phyloP scores from a whole-genome alignment of 2,113 vertebrate genomes.

The Leucoraja erinaceus region DNA sequence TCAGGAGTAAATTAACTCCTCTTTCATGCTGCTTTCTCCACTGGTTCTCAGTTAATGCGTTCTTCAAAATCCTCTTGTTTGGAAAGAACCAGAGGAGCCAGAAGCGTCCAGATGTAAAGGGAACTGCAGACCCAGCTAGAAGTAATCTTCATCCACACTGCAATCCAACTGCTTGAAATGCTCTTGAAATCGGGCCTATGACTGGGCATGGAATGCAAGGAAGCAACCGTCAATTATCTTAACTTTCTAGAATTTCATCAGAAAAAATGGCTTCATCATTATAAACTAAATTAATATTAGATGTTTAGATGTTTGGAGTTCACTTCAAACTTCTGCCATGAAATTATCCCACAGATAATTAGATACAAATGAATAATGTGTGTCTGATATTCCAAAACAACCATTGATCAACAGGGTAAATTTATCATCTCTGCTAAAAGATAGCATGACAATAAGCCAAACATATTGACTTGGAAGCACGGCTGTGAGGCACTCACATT shows the following conservation, averaged over 20 bases:
- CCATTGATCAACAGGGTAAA: neutral
- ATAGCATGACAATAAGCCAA: neutral
- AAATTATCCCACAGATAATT: neutral
- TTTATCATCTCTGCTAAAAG: neutral
- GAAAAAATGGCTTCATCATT: neutral
- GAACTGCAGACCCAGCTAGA: slow-evolving; percentile 28
- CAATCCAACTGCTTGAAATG: slow-evolving; percentile 38
- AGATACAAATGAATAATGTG: neutral
- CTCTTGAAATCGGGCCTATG: slow-evolving; percentile 21
- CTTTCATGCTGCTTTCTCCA: neutral
- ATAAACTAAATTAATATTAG: neutral
- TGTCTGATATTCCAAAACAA: neutral
- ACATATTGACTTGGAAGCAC: neutral
- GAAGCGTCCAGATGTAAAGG: slow-evolving; percentile 38
- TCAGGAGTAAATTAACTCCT: neutral
- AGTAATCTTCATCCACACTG: slow-evolving; percentile 37
- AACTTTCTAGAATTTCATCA: neutral
- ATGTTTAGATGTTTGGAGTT: neutral
- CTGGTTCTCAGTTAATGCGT: neutral
- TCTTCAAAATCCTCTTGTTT: slow-evolving; percentile 34
- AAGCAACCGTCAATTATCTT: neutral
- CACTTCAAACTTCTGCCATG: neutral
- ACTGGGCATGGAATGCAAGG: slow-evolving; percentile 14
- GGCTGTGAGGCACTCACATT: too few relatives aligned
- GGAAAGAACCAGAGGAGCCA: slow-evolving; percentile 35